Evolutionary conservation across 2,113 vertebrate species (phyloP), one percentile per base, ranked within the genome.

Genomic region (Neolamprologus hecqui): DNA sequence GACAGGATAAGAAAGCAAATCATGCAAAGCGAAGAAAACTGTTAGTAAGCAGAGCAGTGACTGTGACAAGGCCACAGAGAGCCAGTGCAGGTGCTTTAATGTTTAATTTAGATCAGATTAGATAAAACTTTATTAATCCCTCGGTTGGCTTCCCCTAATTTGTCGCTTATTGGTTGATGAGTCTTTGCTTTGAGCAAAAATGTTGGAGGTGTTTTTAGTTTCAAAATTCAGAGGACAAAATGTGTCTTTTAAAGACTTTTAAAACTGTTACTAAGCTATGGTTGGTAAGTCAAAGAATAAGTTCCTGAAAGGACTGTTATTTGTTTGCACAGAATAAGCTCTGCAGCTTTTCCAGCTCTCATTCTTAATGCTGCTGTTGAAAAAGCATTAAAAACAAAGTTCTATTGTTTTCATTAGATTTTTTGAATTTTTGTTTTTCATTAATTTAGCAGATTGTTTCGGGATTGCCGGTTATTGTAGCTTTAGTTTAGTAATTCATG

Each of bases 61-160:
- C 17, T 73, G 13, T 35, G 23, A 86, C 1, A 2, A 63, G 65
- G 9, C 9, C 13, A 79, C 31, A 17, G 19, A 77, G 17, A 57
- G 14, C 10, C n/a, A 68, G 15, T 12, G 9, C 51, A 42, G 49
- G 37, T n/a, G 2, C 26, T 31, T 60, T 60, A 31, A 10, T 60
- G 57, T 60, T 17, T 60, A 4, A 60, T 33, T 60, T 33, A 33
- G 28, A 33, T 4, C 28, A 33, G 28, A 60, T 60, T 33, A 60
- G 15, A 60, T 60, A 60, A 60, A 60, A 60, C 57, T 19, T 60
- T 0, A 33, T 60, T 33, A 60, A 60, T 60, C 57, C 14, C 8
- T 58, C 1, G 0, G 28, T 33, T 60, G 57, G 57, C 0, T 60
- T 60, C 0, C 6, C 58, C 17, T 63, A 63, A 63, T 35, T 63